Conservation (phyloP, 1,140 invertebrate genomes). For the Lucilia cuprina region DNA sequence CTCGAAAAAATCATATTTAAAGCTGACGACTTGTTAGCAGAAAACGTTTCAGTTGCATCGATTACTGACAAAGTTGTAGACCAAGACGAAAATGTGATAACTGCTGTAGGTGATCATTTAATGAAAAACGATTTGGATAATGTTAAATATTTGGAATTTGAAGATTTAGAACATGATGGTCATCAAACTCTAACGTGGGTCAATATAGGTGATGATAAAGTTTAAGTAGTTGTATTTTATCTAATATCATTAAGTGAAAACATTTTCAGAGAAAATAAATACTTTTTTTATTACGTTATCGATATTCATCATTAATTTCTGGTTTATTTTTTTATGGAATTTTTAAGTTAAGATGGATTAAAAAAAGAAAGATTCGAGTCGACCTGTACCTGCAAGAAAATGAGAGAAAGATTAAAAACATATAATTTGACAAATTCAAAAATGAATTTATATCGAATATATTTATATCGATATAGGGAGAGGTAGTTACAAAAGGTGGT, state of each 20-base stretch:
- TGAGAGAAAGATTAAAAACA: no score
- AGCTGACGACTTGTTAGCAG: neutral
- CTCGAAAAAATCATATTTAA: slow-evolving; percentile 16
- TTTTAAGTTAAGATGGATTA: no score
- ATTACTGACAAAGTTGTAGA: neutral
- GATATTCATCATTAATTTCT: neutral
- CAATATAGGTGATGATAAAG: slow-evolving; percentile 29
- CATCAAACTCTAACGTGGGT: slow-evolving; percentile 38
- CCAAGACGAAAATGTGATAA: slow-evolving; percentile 16
- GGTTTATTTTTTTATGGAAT: neutral
- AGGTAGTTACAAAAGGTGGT: no score
- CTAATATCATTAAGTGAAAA: neutral
- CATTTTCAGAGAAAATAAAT: neutral
- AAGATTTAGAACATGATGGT: slow-evolving; percentile 38
- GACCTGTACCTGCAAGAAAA: no score
- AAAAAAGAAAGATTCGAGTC: no score
- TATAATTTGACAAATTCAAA: no score
- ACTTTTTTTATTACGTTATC: neutral
- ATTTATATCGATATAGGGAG: no score
- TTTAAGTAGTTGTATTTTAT: neutral
- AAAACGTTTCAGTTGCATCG: neutral
- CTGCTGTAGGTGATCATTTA: neutral
- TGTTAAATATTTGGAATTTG: slow-evolving; percentile 39
- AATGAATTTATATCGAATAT: no score
- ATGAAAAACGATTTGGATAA: slow-evolving; percentile 13